A percentile compares a stretch with the other conserved stretches of the same genome.
Evolutionary conservation across 2,113 vertebrate species (phyloP).

Genomic region (Calonectris borealis): DNA sequence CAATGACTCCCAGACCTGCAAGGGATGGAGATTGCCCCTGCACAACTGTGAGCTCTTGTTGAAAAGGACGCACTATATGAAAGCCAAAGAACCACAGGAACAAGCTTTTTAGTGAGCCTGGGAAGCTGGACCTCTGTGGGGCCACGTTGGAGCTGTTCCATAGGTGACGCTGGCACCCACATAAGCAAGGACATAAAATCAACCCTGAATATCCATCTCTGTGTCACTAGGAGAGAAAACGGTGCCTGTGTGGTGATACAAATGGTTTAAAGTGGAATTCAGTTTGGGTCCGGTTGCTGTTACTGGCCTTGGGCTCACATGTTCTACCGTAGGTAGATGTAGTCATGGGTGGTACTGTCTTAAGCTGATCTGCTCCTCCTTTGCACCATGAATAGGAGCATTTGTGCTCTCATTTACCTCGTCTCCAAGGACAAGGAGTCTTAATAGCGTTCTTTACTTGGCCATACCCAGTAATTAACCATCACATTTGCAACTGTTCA

Average conservation of each 20-base stretch:
- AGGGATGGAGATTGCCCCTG: background rate
- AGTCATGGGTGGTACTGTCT: background rate
- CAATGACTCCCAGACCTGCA: background rate
- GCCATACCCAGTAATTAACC: background rate
- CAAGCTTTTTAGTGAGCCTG: background rate
- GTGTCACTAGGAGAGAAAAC: background rate
- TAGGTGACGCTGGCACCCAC: background rate
- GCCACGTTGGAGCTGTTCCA: fast-evolving
- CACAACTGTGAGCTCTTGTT: background rate
- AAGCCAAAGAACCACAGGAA: background rate
- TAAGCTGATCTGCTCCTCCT: background rate
- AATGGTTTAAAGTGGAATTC: background rate
- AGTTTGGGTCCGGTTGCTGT: fast-evolving
- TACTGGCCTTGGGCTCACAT: fast-evolving
- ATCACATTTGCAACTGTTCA: background rate
- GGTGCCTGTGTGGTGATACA: background rate
- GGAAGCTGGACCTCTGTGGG: background rate
- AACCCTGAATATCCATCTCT: background rate
- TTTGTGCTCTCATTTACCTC: background rate
- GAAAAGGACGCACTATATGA: background rate
- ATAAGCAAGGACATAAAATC: background rate
- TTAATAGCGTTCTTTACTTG: background rate
- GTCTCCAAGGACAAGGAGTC: background rate
- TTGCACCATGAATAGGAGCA: background rate
- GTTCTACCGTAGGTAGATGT: background rate